phyloP scores from a whole-genome alignment of 2,797 vertebrate genomes.

The Hoplostethus mediterraneus region DNA sequence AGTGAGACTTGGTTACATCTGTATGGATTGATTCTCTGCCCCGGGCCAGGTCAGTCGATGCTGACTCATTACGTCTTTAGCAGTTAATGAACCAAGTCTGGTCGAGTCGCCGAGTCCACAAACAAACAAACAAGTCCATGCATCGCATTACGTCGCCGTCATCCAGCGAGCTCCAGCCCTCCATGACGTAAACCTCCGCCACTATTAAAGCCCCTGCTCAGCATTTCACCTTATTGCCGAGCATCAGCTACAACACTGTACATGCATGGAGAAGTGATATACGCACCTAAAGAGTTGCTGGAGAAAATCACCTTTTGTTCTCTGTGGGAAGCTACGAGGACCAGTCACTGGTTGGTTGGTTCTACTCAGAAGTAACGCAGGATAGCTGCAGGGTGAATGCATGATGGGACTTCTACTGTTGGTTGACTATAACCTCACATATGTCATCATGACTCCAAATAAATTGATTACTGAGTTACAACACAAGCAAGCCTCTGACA shows the following conservation, averaged over 20 bases:
- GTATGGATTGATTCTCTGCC: background rate
- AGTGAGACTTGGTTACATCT: background rate
- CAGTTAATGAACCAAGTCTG: constrained; percentile 45
- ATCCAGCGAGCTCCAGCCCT: constrained; percentile 44
- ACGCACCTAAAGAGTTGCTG: too few relatives aligned
- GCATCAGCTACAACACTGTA: background rate
- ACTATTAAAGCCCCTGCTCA: constrained; percentile 23
- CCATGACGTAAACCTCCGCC: constrained; percentile 31
- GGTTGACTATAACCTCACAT: background rate
- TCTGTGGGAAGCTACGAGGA: too few relatives aligned
- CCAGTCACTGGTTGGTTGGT: too few relatives aligned
- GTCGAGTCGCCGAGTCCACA: constrained; percentile 3
- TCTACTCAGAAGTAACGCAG: too few relatives aligned
- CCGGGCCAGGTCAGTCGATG: background rate
- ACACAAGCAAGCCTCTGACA: too few relatives aligned
- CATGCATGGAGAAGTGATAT: background rate
- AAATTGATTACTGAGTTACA: too few relatives aligned
- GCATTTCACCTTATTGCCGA: constrained; percentile 7
- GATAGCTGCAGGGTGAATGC: too few relatives aligned
- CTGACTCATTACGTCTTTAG: constrained; percentile 37
- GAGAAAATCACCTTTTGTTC: too few relatives aligned
- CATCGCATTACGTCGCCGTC: constrained; percentile 19
- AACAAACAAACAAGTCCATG: constrained; percentile 14
- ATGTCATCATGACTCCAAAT: background rate
- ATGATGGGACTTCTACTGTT: background rate